Evolutionary conservation across 2,113 vertebrate genomes (phyloP).

Genomic region (Ptyas mucosa): DNA sequence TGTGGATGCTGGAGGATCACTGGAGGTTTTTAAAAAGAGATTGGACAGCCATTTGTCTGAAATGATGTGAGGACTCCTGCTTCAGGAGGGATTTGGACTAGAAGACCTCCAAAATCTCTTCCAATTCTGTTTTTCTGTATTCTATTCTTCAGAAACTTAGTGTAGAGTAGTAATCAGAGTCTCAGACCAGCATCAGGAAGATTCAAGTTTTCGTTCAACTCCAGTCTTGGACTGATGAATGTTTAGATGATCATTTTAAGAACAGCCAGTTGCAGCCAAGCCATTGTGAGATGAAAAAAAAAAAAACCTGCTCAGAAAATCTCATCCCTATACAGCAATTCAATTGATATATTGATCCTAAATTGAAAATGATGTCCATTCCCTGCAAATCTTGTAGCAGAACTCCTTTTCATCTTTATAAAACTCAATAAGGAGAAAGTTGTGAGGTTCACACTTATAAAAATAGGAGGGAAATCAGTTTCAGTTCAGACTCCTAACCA

Average conservation of each 20-base stretch:
- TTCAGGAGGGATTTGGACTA: not conserved
- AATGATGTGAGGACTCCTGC: not conserved
- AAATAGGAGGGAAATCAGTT: not conserved
- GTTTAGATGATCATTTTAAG: not conserved
- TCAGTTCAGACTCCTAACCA: not conserved
- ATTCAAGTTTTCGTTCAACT: not conserved
- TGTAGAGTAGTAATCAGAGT: not conserved
- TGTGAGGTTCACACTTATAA: not conserved
- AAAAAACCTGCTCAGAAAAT: not conserved
- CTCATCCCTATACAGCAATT: not conserved
- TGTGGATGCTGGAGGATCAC: not conserved
- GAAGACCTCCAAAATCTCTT: not conserved
- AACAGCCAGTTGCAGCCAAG: not conserved
- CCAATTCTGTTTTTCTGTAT: not conserved
- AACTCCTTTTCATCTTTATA: not conserved
- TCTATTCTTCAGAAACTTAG: not conserved
- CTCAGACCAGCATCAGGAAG: not conserved
- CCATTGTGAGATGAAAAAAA: not conserved
- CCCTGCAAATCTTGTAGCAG: not conserved
- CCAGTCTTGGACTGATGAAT: not conserved
- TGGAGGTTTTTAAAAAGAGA: not conserved
- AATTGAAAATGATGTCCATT: not conserved
- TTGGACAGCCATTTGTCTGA: not conserved
- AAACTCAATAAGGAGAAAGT: not conserved
- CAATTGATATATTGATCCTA: not conserved